Conservation (phyloP, 30 jellyfish, hydroid and myxozoan species). For the Chironex yamaguchii region DNA sequence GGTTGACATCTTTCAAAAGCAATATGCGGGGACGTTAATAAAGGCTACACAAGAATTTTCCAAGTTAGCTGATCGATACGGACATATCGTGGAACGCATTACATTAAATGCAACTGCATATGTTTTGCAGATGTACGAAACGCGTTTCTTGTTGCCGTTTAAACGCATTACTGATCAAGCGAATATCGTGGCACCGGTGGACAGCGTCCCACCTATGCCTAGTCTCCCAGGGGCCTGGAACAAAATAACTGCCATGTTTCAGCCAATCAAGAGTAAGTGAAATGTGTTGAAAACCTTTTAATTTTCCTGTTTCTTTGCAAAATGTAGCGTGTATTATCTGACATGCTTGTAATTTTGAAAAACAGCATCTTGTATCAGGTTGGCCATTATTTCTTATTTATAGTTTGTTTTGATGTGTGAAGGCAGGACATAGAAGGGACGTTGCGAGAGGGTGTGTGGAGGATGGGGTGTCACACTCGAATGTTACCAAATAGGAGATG, state of each 20-base stretch:
- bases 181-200: conserved; percentile 67
- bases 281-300: not conserved
- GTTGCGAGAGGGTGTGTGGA: too few species aligned
- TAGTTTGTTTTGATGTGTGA: too few species aligned
- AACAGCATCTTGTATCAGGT: too few species aligned
- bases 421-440: too few species aligned
- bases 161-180: conserved; percentile 39
- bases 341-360: too few species aligned
- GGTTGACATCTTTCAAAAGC: too few species aligned
- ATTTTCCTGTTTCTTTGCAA: not conserved
- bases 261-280: conserved; percentile 64
- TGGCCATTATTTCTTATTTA: too few species aligned
- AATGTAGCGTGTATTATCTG: not conserved
- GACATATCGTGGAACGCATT: not conserved
- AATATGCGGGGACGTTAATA: too few species aligned
- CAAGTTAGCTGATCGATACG: too few species aligned
- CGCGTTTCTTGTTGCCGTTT: conserved; percentile 39
- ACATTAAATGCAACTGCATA: not conserved
- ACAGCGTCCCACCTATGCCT: conserved; percentile 19
- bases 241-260: conserved; percentile 16
- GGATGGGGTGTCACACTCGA: too few species aligned
- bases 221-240: not conserved
- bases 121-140: not conserved
- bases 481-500: too few species aligned
- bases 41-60: too few species aligned